phyloP scores from a whole-genome alignment of 2,888 invertebrate genomes.

The Trissoscelio sp. region DNA sequence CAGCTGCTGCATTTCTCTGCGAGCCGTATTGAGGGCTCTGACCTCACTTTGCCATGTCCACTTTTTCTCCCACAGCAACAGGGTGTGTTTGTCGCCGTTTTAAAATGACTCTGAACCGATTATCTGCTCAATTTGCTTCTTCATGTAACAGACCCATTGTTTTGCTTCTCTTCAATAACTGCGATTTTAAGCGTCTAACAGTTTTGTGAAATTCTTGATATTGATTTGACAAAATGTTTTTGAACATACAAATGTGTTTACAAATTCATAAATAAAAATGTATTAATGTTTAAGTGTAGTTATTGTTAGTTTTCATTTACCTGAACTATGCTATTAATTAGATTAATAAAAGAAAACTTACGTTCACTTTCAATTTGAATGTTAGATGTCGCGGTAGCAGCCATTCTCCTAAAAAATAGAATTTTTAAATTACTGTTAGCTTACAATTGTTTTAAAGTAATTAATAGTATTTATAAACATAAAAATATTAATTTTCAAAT shows the following conservation, averaged over 20 bases:
- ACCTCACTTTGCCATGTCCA: conserved; percentile 51
- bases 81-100: conserved; percentile 59
- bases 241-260: neutral
- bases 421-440: no score
- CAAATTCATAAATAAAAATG: neutral
- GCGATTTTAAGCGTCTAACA: conserved; percentile 2
- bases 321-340: neutral
- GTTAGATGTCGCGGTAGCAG: conserved; percentile 29
- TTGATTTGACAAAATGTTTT: neutral
- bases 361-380: conserved; percentile 13
- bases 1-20: conserved; percentile 42
- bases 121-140: conserved; percentile 63
- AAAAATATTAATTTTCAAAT: no score
- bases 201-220: neutral
- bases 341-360: conserved; percentile 12
- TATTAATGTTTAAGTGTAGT: neutral
- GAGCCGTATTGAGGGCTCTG: conserved; percentile 57
- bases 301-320: neutral
- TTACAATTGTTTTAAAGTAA: no score
- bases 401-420: conserved; percentile 20
- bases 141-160: conserved; percentile 49
- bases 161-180: conserved; percentile 17
- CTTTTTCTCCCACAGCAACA: conserved; percentile 55
- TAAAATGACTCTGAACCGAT: conserved; percentile 59
- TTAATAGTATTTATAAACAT: no score